A percentile compares a stretch with the other conserved stretches of the same genome.
Conservation (phyloP, 2,797 vertebrate species). For the Centropyge bicolor region DNA sequence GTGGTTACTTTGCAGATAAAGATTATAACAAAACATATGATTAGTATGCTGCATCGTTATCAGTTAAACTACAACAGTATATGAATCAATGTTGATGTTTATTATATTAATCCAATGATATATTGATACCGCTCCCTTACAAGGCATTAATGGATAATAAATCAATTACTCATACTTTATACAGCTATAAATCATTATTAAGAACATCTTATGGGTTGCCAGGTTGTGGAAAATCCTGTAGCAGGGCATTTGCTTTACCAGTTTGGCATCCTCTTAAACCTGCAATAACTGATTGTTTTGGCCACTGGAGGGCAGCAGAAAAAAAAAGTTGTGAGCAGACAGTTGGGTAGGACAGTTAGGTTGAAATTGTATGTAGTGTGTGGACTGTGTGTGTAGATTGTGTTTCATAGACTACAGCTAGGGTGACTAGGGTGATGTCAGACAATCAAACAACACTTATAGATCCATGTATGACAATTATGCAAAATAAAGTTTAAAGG, state of each 20-base stretch:
- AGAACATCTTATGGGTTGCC: too few species aligned
- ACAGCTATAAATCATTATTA: not conserved
- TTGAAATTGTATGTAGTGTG: too few species aligned
- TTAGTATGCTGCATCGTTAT: not conserved
- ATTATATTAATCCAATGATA: not conserved
- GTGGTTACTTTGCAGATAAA: constrained; percentile 1
- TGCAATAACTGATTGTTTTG: not conserved
- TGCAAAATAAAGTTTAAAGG: too few species aligned
- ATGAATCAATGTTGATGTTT: not conserved
- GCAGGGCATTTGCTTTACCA: not conserved
- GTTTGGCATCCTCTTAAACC: not conserved
- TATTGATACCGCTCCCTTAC: not conserved
- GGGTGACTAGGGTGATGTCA: too few species aligned
- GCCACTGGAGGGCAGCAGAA: not conserved
- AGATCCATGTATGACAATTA: too few species aligned
- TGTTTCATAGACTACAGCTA: too few species aligned
- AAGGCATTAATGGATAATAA: not conserved
- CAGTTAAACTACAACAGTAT: not conserved
- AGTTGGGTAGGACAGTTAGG: too few species aligned
- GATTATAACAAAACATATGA: not conserved
- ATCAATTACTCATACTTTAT: not conserved
- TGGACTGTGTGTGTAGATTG: too few species aligned
- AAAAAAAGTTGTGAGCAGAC: not conserved
- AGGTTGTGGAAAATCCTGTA: not conserved
- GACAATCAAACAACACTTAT: too few species aligned